phyloP scores from a whole-genome alignment of 1,140 invertebrate genomes.

The Meloidogyne floridensis region DNA sequence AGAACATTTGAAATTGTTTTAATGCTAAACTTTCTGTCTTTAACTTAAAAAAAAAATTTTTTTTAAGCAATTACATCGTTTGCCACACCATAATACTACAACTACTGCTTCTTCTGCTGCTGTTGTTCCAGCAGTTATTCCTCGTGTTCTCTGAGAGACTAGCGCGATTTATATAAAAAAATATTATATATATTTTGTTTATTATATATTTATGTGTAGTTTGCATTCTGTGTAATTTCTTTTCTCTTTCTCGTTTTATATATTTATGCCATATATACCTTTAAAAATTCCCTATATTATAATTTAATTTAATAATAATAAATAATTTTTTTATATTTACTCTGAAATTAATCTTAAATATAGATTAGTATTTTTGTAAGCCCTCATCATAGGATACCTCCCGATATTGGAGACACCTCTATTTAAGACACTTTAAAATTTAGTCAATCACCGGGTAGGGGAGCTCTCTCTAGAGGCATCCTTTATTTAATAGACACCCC shows the following conservation, averaged over 20 bases:
- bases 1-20: no score
- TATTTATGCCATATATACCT: not conserved
- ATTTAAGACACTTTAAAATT: no score
- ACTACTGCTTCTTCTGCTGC: not conserved
- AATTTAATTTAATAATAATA: not conserved
- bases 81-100: constrained; percentile 13
- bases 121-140: not conserved
- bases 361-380: not conserved
- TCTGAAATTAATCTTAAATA: not conserved
- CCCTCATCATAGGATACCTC: no score
- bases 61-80: constrained; percentile 17
- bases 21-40: no score
- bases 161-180: not conserved
- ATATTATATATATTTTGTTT: not conserved
- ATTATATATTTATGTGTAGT: constrained; percentile 3
- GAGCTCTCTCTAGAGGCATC: no score
- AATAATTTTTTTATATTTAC: not conserved
- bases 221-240: constrained; percentile 3
- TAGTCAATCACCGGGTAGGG: no score
- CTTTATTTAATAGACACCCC: no score
- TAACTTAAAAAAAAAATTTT: not conserved
- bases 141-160: not conserved
- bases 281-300: constrained; percentile 1
- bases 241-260: not conserved
- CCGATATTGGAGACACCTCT: no score